Evolutionary conservation across 2,888 invertebrate genomes (phyloP), one percentile per base, ranked within the genome.

Genomic region (Amphimallon solstitiale): DNA sequence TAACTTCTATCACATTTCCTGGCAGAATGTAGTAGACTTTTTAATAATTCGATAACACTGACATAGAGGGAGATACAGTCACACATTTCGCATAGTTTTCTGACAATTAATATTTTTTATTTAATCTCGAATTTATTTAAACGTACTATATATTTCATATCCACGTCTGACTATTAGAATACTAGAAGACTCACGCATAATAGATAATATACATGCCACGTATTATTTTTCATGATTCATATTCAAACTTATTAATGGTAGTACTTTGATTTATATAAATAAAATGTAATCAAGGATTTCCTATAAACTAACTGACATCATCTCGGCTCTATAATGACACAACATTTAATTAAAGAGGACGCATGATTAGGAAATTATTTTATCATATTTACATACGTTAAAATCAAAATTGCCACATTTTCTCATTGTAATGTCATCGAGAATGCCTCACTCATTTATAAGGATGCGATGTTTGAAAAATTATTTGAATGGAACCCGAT

Each of bases 401-500:
- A 40, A 43, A 34, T 51, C 43, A 6, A 56, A 56, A 56, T 56
- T 56, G 51, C 56, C 29, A 56, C 56, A 40, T 40, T 56, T 56
- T 56, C 23, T 40, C 40, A 56, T 56, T 56, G 51, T 56, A 56
- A 56, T 43, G 56, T 43, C 40, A 40, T 40, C 40, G 40, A 17
- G 37, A 21, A 23, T 14, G 14, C 14, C 29, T 43, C 14, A 23
- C 29, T 43, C 23, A 43, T 56, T 59, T 59, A 45, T 29, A 29
- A 14, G 12, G 15, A 56, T 14, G 43, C 12, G 14, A 23, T 23
- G 29, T 56, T 56, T 59, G 43, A 43, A 59, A 43, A 29, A 59
- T 43, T 43, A 59, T 59, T 59, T 29, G 29, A 59, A 43, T 43
- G 56, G 56, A 43, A 43, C 43, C 43, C 56, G 71, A 69, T 71